Evolutionary conservation across 30 jellyfish, hydroid and myxozoan genomes (phyloP).

Genomic region (Phacellophora camtschatica): DNA sequence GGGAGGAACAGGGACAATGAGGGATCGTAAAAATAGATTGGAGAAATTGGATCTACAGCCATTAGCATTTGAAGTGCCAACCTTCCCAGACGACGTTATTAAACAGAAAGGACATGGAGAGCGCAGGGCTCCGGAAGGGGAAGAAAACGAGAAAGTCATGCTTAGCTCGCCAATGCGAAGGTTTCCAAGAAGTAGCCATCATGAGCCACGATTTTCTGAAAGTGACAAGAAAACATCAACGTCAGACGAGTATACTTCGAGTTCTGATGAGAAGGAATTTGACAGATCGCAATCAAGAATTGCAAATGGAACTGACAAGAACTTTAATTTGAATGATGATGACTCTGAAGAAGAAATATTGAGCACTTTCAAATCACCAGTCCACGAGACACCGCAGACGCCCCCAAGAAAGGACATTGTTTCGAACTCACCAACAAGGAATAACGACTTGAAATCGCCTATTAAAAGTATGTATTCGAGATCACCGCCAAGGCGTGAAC

Average conservation of each 20-base stretch:
- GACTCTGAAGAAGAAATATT: too few species aligned
- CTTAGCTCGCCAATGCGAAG: background rate
- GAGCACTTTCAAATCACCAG: background rate
- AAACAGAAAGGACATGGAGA: background rate
- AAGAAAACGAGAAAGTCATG: background rate
- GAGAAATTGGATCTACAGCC: constrained; percentile 56
- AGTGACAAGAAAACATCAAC: background rate
- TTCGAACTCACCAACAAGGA: background rate
- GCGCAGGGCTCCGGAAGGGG: constrained; percentile 68
- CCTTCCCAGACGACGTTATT: constrained; percentile 9
- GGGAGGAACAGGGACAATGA: constrained; percentile 23
- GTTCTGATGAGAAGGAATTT: background rate
- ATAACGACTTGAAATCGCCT: background rate
- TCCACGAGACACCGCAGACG: background rate
- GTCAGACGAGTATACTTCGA: constrained; percentile 9
- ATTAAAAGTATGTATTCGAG: background rate
- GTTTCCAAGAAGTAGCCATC: background rate
- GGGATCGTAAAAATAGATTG: constrained; percentile 44
- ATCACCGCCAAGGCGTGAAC: background rate
- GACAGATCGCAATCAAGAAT: background rate
- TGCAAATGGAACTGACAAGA: background rate
- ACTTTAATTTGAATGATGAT: background rate
- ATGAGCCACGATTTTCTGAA: background rate
- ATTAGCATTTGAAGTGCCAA: constrained; percentile 50
- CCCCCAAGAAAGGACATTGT: background rate